Evolutionary conservation across 1,140 invertebrate species (phyloP).

Genomic region (Caenorhabditis elegans): DNA sequence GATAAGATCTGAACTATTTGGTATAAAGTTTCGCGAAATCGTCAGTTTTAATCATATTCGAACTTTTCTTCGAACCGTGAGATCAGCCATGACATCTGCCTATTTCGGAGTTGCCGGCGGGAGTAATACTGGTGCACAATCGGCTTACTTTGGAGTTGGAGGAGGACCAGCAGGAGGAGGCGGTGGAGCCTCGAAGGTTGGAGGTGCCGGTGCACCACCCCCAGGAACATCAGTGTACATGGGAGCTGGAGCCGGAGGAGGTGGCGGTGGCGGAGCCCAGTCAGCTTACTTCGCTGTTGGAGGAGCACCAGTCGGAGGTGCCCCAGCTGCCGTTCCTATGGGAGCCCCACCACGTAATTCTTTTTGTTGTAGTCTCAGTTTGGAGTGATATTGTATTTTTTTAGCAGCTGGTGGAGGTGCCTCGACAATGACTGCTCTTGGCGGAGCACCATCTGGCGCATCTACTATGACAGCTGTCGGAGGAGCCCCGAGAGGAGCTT

Average conservation of each 20-base stretch:
- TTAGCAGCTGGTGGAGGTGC: neutral
- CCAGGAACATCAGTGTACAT: neutral
- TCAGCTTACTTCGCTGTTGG: neutral
- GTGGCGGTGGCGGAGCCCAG: neutral
- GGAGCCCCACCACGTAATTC: neutral
- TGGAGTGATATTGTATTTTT: neutral
- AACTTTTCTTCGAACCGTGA: neutral
- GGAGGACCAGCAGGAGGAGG: neutral
- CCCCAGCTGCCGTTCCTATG: neutral
- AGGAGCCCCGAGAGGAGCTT: too few species aligned
- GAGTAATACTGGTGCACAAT: slow-evolving; percentile 9
- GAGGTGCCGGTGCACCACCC: neutral
- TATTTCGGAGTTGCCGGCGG: too few species aligned
- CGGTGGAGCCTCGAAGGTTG: neutral
- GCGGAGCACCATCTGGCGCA: slow-evolving; percentile 3
- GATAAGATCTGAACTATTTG: neutral
- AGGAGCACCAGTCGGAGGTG: neutral
- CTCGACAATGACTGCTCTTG: neutral
- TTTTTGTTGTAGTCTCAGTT: neutral
- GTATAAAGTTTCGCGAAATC: neutral
- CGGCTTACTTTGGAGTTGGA: neutral
- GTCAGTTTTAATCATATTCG: neutral
- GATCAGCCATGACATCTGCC: neutral
- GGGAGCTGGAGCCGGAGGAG: neutral
- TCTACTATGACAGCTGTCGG: slow-evolving; percentile 35